A percentile compares a stretch with the other conserved stretches of the same genome.
phyloP scores from a whole-genome alignment of 2,888 invertebrate species.

The Thera obeliscata region DNA sequence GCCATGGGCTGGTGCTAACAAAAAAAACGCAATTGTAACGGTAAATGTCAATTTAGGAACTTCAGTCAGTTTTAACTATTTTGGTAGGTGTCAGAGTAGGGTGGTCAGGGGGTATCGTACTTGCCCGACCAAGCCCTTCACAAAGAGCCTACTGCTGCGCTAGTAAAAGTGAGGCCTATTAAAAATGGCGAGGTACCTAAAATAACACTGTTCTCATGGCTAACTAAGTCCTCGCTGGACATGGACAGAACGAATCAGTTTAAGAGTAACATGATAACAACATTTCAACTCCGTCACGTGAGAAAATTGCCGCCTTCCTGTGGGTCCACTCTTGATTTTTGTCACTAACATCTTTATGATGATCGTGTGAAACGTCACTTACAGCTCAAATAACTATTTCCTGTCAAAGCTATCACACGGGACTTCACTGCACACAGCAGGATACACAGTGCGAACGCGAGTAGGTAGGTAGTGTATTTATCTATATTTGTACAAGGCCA shows the following conservation, averaged over 20 bases:
- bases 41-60: too few species aligned
- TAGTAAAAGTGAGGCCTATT: too few species aligned
- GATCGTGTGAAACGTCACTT: slow-evolving; percentile 19
- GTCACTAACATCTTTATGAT: slow-evolving; percentile 7
- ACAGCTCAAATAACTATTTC: slow-evolving; percentile 22
- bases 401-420: slow-evolving; percentile 4
- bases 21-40: too few species aligned
- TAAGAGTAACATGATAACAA: slow-evolving; percentile 38
- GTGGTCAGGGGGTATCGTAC: too few species aligned
- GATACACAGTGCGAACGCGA: background rate
- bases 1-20: too few species aligned
- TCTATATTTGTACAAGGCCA: background rate
- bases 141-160: too few species aligned
- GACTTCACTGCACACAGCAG: background rate
- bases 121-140: too few species aligned
- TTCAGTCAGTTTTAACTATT: too few species aligned
- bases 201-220: too few species aligned
- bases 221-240: too few species aligned
- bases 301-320: slow-evolving; percentile 58
- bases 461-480: background rate
- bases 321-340: slow-evolving; percentile 28
- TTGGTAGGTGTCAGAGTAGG: too few species aligned
- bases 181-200: too few species aligned
- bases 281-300: slow-evolving; percentile 31
- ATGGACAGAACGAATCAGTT: slow-evolving; percentile 20